Conservation (phyloP, 2,888 invertebrate species). For the Charanyca ferruginea region DNA sequence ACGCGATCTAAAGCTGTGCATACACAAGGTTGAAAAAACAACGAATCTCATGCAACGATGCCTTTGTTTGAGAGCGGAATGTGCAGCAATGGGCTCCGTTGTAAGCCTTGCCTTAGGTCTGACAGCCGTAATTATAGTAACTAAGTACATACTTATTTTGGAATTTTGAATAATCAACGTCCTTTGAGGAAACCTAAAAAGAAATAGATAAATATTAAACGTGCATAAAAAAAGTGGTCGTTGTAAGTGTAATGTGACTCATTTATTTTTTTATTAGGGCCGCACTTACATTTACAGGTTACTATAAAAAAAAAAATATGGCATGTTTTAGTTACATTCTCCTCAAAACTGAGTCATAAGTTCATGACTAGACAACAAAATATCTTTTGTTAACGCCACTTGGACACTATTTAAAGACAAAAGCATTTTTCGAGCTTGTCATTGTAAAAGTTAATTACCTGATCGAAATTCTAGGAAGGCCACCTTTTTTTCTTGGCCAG, state of each 20-base stretch:
- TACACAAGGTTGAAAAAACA: slow-evolving; percentile 50
- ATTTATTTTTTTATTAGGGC: too few species aligned
- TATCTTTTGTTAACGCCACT: slow-evolving; percentile 53
- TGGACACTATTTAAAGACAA: slow-evolving; percentile 63
- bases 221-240: too few species aligned
- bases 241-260: too few species aligned
- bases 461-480: slow-evolving; percentile 68
- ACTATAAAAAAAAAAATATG: background rate
- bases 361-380: slow-evolving; percentile 6
- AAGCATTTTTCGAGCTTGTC: slow-evolving; percentile 65
- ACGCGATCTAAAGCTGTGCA: slow-evolving; percentile 50
- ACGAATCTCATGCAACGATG: slow-evolving; percentile 60
- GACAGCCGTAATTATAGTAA: slow-evolving; percentile 21
- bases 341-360: slow-evolving; percentile 7
- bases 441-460: slow-evolving; percentile 72
- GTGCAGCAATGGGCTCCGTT: slow-evolving; percentile 67
- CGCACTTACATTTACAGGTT: too few species aligned
- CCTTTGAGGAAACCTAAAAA: background rate
- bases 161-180: background rate
- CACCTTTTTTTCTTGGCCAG: slow-evolving; percentile 56
- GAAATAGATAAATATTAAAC: too few species aligned
- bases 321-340: slow-evolving; percentile 10
- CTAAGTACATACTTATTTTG: background rate
- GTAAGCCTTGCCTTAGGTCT: slow-evolving; percentile 47
- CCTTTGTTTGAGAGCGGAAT: slow-evolving; percentile 75